phyloP scores from a whole-genome alignment of 2,113 vertebrate species.

The Cheirogaleus medius region DNA sequence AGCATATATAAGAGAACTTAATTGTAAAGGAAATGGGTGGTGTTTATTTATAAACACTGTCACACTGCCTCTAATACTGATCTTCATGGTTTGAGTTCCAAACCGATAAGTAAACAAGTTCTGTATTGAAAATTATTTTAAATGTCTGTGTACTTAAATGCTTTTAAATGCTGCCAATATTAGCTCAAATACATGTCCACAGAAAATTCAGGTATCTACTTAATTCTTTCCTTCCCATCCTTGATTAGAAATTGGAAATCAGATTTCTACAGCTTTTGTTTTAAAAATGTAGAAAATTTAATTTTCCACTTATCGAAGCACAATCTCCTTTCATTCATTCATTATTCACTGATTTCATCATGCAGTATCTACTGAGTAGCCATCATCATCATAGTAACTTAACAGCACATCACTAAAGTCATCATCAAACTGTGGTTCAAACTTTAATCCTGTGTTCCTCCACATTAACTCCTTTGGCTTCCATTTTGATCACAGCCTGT shows the following conservation, averaged over 20 bases:
- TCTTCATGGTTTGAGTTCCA: background rate
- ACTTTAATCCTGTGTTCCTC: constrained; percentile 1
- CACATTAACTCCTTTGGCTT: background rate
- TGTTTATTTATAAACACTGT: background rate
- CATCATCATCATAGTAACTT: background rate
- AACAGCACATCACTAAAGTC: background rate
- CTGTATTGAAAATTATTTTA: constrained; percentile 34
- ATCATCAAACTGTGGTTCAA: background rate
- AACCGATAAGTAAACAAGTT: constrained; percentile 29
- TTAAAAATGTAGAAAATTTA: constrained; percentile 28
- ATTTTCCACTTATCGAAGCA: constrained; percentile 6
- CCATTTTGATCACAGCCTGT: background rate
- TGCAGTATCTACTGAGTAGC: background rate
- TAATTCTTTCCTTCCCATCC: background rate
- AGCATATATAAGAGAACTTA: background rate
- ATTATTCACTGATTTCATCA: background rate
- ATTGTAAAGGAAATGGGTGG: background rate
- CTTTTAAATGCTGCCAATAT: constrained; percentile 52
- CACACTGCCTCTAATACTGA: background rate
- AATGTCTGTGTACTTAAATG: constrained; percentile 58
- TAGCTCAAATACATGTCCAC: background rate
- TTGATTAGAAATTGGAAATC: background rate
- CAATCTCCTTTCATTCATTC: constrained; percentile 38
- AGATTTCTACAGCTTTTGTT: constrained; percentile 45
- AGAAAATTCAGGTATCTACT: constrained; percentile 38